Base-by-base conservation (phyloP, 2,797 vertebrate genomes). In the Myotis pilosus region DNA sequence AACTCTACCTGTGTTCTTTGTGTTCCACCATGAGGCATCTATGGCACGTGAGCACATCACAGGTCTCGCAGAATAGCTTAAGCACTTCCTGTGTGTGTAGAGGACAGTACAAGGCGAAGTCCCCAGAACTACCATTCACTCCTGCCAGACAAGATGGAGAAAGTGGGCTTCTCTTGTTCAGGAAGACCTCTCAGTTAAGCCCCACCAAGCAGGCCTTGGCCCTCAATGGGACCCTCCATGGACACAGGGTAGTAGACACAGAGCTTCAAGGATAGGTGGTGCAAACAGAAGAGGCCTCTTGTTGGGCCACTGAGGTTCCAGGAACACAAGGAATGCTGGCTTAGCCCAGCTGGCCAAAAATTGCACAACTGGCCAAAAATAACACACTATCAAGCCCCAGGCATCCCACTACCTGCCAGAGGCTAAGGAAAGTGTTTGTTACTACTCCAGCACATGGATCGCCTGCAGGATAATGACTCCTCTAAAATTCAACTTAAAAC, bases 61-160 rank as follows among this genome's bases (percentile, higher is more conserved):
- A 99, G 22, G 96, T 98, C 97, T 99, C 98, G 3, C 98, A 99
- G 7, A 98, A 99, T 15, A 98, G 91, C 85, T 97, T 98, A 87
- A 98, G 98, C 0, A 97, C 96, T 80, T 99, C 98, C 53, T 97
- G 98, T n/a, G 92, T 89, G 69, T 99, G 98, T 25, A 80, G 69
- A 4, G 98, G 97, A 47, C 98, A 99, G n/a, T 96, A 96, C 64
- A 98, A 87, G 33, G 96, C 75, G 12, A 97, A 93, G 19, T 97
- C 96, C 1, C 85, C 95, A 11, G 92, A 87, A 84, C 96, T 97
- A 30, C 95, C 74, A 62, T 96, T 98, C 44, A 94, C 62, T 94
- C 97, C 98, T 98, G 96, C 60, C 81, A 89, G 53, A 97, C 84
- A 97, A 91, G 2, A 98, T 1, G 95, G 84, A 97, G 79, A 76